Conservation (phyloP, 1,140 invertebrate genomes). For the Atta cephalotes region DNA sequence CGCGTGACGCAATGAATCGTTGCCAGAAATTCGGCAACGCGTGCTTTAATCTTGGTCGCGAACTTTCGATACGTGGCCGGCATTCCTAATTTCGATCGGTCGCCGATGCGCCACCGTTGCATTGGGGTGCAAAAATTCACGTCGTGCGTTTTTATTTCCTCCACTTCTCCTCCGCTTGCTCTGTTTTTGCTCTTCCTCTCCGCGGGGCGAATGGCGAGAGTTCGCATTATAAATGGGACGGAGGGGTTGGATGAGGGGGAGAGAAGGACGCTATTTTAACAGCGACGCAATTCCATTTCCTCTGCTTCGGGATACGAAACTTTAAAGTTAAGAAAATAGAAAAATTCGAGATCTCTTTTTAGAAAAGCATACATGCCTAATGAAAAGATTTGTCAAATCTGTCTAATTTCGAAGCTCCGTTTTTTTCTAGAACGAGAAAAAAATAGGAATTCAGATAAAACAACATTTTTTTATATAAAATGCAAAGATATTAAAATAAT, state of each 20-base stretch:
- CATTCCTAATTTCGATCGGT: constrained; percentile 56
- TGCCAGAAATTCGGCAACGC: constrained; percentile 50
- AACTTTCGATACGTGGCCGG: constrained; percentile 58
- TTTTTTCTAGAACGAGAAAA: background rate
- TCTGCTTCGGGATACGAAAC: constrained; percentile 54
- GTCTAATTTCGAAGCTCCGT: constrained; percentile 8
- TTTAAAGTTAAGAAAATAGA: constrained; percentile 58
- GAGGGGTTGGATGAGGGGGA: background rate
- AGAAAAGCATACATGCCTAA: background rate
- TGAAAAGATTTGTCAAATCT: constrained; percentile 13
- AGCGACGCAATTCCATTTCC: constrained; percentile 54
- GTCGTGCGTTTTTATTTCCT: constrained; percentile 53
- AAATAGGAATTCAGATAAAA: constrained; percentile 28
- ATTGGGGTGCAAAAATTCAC: constrained; percentile 35
- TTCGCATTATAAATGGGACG: constrained; percentile 55
- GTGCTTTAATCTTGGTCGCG: constrained; percentile 55
- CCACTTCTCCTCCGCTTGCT: background rate
- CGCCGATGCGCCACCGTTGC: background rate
- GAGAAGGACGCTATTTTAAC: constrained; percentile 41
- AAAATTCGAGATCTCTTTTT: constrained; percentile 47
- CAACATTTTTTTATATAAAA: constrained; percentile 44
- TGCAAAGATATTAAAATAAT: constrained; percentile 59
- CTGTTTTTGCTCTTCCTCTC: constrained; percentile 26
- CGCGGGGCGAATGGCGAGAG: constrained; percentile 31
- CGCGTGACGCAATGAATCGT: constrained; percentile 32